phyloP scores from a whole-genome alignment of 2,888 invertebrate genomes.

The Tortricodes alternella region DNA sequence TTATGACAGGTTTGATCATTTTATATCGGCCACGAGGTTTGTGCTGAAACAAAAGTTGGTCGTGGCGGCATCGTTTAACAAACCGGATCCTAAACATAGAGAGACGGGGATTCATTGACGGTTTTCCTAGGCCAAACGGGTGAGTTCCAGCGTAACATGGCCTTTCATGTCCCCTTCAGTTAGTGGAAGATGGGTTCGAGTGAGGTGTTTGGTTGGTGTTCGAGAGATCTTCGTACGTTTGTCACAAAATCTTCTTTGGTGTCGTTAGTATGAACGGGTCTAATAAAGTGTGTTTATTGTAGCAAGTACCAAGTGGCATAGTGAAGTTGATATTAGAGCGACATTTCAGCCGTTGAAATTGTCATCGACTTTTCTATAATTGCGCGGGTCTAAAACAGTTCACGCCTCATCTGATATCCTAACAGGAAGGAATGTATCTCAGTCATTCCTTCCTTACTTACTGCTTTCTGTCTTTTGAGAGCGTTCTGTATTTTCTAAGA shows the following conservation, averaged over 20 bases:
- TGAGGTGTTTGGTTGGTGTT: background rate
- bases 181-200: background rate
- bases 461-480: too few relatives aligned
- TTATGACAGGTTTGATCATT: conserved; percentile 11
- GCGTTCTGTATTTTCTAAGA: background rate
- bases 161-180: background rate
- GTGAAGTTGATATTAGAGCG: background rate
- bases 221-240: background rate
- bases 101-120: conserved; percentile 60
- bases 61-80: conserved; percentile 58
- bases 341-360: background rate
- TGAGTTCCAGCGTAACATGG: background rate
- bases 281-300: conserved; percentile 2
- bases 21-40: conserved; percentile 56
- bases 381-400: background rate
- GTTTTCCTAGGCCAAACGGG: conserved; percentile 35
- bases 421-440: too few relatives aligned
- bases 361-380: background rate
- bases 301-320: background rate
- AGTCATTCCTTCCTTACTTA: too few relatives aligned
- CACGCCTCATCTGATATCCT: background rate
- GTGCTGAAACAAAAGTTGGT: conserved; percentile 67
- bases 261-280: background rate
- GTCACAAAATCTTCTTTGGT: background rate
- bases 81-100: conserved; percentile 56